A percentile compares a stretch with the other conserved stretches of the same genome.
phyloP scores from a whole-genome alignment of 2,888 invertebrate genomes.

The Epistrophe grossulariae region DNA sequence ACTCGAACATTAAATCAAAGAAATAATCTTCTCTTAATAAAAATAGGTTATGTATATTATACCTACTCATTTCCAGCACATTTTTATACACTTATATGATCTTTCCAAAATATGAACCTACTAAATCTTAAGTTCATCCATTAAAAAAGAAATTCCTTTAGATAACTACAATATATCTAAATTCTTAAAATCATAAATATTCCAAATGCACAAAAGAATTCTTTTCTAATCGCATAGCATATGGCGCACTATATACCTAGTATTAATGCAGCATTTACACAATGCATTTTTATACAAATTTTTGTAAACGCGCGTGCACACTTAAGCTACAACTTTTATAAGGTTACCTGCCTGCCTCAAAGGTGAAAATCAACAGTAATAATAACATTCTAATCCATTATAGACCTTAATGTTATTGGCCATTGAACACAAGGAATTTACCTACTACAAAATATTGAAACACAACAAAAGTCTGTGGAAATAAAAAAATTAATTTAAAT shows the following conservation, averaged over 20 bases:
- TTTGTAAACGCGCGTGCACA: conserved; percentile 25
- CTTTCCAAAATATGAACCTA: background rate
- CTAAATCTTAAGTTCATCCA: background rate
- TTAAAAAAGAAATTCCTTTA: conserved; percentile 40
- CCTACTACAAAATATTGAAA: no score
- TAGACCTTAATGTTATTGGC: conserved; percentile 33
- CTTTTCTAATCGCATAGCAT: conserved; percentile 52
- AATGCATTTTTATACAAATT: conserved; percentile 17
- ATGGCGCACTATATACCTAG: background rate
- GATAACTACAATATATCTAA: conserved; percentile 26
- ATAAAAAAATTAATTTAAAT: conserved; percentile 19
- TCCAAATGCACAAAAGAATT: conserved; percentile 49
- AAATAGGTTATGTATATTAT: background rate
- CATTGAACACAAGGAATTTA: conserved; percentile 50
- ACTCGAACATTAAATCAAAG: background rate
- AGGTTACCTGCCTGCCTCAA: conserved; percentile 39
- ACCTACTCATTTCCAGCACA: conserved; percentile 50
- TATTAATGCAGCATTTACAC: background rate
- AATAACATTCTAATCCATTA: conserved; percentile 38
- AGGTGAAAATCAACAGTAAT: conserved; percentile 66
- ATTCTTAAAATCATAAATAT: conserved; percentile 60
- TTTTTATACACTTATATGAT: background rate
- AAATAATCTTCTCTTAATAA: background rate
- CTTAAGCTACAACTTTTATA: background rate
- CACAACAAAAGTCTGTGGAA: conserved; percentile 42